Conservation (phyloP, 30 jellyfish, hydroid and myxozoan species). For the Pelagia noctiluca region DNA sequence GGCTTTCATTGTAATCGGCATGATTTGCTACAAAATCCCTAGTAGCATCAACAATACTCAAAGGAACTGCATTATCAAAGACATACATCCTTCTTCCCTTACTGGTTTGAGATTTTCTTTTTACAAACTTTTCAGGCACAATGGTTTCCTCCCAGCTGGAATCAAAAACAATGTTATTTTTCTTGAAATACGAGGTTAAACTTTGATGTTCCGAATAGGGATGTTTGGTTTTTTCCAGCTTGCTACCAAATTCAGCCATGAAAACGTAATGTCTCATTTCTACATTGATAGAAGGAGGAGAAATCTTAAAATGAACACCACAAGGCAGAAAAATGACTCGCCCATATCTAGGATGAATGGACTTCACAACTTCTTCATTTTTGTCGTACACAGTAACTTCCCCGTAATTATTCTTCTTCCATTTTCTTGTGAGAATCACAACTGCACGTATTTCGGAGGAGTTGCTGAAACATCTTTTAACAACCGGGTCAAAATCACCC, state of each 20-base stretch:
- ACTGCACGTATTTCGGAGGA: conserved; percentile 12
- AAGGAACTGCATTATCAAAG: conserved; percentile 59
- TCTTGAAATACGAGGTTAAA: not conserved
- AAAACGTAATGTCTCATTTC: conserved; percentile 63
- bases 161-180: not conserved
- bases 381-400: too few relatives aligned
- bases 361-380: too few relatives aligned
- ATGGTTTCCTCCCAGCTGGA: not conserved
- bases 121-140: conserved; percentile 31
- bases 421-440: conserved; percentile 33
- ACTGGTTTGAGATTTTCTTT: conserved; percentile 33
- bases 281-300: conserved; percentile 62
- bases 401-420: too few relatives aligned
- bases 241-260: conserved; percentile 48
- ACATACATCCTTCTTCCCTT: conserved; percentile 35
- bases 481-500: conserved; percentile 68
- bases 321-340: conserved; percentile 61
- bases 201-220: too few relatives aligned
- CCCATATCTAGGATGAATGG: conserved; percentile 60
- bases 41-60: conserved; percentile 15
- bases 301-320: conserved; percentile 49
- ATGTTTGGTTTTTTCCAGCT: too few relatives aligned
- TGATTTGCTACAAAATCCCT: conserved; percentile 32
- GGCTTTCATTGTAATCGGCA: conserved; percentile 66
- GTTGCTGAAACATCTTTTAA: conserved; percentile 13